Evolutionary conservation across 2,797 vertebrate genomes (phyloP), one percentile per base, ranked within the genome.

Genomic region (Molothrus aeneus): DNA sequence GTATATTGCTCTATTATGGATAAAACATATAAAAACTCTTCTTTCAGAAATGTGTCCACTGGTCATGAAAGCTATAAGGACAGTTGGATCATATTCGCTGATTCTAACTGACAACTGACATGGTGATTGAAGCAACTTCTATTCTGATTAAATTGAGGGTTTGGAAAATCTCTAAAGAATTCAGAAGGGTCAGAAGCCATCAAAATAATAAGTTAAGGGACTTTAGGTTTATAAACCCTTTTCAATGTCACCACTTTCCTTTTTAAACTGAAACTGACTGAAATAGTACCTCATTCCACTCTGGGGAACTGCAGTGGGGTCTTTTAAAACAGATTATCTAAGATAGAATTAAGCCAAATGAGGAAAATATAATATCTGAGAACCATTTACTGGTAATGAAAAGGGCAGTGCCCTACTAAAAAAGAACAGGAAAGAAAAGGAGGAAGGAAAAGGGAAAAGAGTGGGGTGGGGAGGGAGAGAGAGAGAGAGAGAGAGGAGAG

Each of bases 131-230:
- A 96, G 40, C 14, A 93, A 63, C 69, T 93, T 94, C 28, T 92
- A 69, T 88, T 86, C 22, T 80, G 53, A 93, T 80, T 93, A 92
- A 91, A 86, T 5, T 34, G 90, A 19, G 11, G 28, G 8, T 92
- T n/a, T 84, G 17, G 40, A 86, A 94, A 89, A 47, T 61, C 53
- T 96, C 83, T 79, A 15, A 81, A 81, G 11, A 82, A 95, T 92
- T 66, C 73, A 87, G 29, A 95, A 90, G 88, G 40, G 31, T 86
- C 54, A 96, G 77, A 71, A 96, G 47, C 29, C 88, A 97, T 59
- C 48, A 86, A 71, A 51, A 47, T 80, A 87, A 60, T 54, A 60
- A 96, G 18, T 91, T 88, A 50, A 91, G 47, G 64, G 21, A 75
- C 20, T 92, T 64, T n/a, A 64, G 77, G 63, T 92, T 88, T 95